These are phyloP conservation scores for Ophion ellenae DNA, from an alignment of 2,888 invertebrate genomes.

Conservation along the genomic window DNA sequence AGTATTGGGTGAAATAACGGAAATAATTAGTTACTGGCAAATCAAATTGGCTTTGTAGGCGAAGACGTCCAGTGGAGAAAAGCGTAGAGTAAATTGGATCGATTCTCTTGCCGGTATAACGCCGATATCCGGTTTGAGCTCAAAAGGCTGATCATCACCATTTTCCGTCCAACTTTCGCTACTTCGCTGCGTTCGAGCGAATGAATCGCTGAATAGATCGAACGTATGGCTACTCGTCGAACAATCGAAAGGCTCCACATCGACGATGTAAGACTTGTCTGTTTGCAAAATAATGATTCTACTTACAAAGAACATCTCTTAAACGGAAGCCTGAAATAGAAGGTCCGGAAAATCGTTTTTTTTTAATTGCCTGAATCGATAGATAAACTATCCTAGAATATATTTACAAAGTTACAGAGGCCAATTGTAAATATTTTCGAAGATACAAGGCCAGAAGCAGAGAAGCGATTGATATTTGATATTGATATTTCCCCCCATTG, in stretches of 20 bases:
- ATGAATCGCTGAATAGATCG: slow-evolving; percentile 74
- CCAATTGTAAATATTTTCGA: no score
- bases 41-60: slow-evolving; percentile 85
- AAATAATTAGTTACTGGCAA: slow-evolving; percentile 80
- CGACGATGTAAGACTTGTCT: slow-evolving; percentile 44
- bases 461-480: no score
- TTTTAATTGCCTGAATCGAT: no score
- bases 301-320: neutral
- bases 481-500: no score
- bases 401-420: no score
- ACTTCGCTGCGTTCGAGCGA: slow-evolving; percentile 72
- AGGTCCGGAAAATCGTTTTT: no score
- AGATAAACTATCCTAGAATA: no score
- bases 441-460: no score
- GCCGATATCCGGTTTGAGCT: slow-evolving; percentile 84
- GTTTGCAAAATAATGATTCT: neutral
- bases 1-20: neutral
- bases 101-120: slow-evolving; percentile 84
- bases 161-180: slow-evolving; percentile 74
- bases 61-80: slow-evolving; percentile 86
- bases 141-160: slow-evolving; percentile 84
- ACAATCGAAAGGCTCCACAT: slow-evolving; percentile 44
- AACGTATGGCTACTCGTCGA: slow-evolving; percentile 46
- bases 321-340: no score
- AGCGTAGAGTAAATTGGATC: slow-evolving; percentile 84